Conservation (phyloP, 1,140 invertebrate genomes). For the Bilobella aurantiaca region DNA sequence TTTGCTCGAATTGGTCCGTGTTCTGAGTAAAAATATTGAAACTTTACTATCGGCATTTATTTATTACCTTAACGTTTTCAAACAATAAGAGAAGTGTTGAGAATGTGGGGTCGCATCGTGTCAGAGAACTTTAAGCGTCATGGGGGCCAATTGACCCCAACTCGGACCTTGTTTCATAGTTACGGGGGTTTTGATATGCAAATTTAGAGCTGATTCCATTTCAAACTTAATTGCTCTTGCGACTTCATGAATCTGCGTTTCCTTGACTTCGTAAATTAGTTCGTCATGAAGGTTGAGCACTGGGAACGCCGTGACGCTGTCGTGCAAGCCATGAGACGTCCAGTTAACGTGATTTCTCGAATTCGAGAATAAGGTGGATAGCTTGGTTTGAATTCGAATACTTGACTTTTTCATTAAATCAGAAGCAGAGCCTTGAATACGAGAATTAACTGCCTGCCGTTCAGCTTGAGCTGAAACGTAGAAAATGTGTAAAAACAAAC, state of each 20-base stretch:
- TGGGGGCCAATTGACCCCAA: slow-evolving; percentile 52
- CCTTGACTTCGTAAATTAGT: slow-evolving; percentile 77
- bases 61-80: too few relatives aligned
- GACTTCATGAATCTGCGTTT: slow-evolving; percentile 49
- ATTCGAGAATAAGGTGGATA: slow-evolving; percentile 37
- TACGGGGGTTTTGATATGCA: slow-evolving; percentile 70
- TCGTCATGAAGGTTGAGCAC: slow-evolving; percentile 88
- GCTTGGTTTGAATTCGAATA: slow-evolving; percentile 57
- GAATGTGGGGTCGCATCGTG: too few relatives aligned
- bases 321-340: slow-evolving; percentile 43
- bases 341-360: slow-evolving; percentile 20
- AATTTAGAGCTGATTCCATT: slow-evolving; percentile 67
- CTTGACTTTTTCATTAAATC: slow-evolving; percentile 89
- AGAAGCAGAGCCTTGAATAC: slow-evolving; percentile 88
- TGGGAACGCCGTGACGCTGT: slow-evolving; percentile 12
- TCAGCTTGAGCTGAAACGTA: slow-evolving; percentile 64
- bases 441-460: slow-evolving; percentile 88
- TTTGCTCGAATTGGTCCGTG: too few relatives aligned
- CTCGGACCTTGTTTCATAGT: slow-evolving; percentile 68
- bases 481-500: not conserved
- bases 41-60: too few relatives aligned
- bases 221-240: slow-evolving; percentile 36
- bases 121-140: not conserved
- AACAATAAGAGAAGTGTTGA: too few relatives aligned
- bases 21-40: too few relatives aligned